These are phyloP conservation scores for Lemur catta DNA, from an alignment of 2,797 vertebrate genomes.

Conservation along the genomic window DNA sequence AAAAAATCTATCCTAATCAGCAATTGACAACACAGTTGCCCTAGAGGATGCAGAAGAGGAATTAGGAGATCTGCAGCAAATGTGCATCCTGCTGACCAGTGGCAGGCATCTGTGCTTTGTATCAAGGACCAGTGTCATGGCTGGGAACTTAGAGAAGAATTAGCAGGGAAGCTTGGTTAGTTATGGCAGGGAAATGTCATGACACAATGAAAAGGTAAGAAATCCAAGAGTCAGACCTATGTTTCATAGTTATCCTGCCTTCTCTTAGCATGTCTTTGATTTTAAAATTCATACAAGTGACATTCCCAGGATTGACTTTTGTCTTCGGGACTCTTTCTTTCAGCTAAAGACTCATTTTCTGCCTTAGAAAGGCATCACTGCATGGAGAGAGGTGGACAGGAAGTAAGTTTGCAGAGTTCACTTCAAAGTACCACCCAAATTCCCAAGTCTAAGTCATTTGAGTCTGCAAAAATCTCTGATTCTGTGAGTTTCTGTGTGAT, in stretches of 20 bases:
- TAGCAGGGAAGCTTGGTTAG: not conserved
- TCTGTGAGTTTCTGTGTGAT: not conserved
- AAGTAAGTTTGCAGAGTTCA: not conserved
- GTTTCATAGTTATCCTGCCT: not conserved
- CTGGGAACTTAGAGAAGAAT: not conserved
- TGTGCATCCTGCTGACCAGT: rapidly evolving
- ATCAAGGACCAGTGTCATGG: not conserved
- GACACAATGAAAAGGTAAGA: not conserved
- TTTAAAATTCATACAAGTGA: not conserved
- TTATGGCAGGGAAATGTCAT: not conserved
- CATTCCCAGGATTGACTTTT: not conserved
- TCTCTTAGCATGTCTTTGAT: not conserved
- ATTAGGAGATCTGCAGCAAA: not conserved
- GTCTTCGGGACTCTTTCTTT: not conserved
- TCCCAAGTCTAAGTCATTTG: not conserved
- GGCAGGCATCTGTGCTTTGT: not conserved
- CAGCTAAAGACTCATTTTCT: not conserved
- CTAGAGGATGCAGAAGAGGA: not conserved
- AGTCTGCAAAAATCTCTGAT: not conserved
- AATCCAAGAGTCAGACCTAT: not conserved
- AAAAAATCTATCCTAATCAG: not conserved
- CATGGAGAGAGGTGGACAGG: not conserved
- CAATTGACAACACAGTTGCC: not conserved
- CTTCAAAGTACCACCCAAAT: not conserved
- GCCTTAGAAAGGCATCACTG: not conserved